Percentiles rank a stretch among this genome's conserved stretches.
These are phyloP conservation scores for Drosophila malerkotliana DNA, from an alignment of 1,140 invertebrate genomes.

Conservation along the genomic window DNA sequence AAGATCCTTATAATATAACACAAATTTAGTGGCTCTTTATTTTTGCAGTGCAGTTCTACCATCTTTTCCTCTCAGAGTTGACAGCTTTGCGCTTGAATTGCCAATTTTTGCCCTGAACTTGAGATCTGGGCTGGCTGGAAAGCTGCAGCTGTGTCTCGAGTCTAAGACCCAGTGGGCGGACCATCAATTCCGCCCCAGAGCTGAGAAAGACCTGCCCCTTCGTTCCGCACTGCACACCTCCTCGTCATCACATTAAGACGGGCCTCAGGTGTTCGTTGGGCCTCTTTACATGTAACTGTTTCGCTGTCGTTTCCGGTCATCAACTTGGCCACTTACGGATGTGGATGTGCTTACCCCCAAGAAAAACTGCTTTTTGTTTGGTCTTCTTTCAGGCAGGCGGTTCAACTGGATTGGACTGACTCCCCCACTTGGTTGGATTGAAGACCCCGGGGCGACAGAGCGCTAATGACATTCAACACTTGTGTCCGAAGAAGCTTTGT, in stretches of 20 bases:
- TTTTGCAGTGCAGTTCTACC: not conserved
- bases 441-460: constrained; percentile 68
- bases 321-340: constrained; percentile 72
- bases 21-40: not conserved
- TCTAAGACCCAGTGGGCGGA: constrained; percentile 58
- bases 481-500: constrained; percentile 42
- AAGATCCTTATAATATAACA: not conserved
- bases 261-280: constrained; percentile 57
- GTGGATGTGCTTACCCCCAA: constrained; percentile 7
- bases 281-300: constrained; percentile 54
- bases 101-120: constrained; percentile 65
- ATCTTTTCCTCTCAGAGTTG: constrained; percentile 32
- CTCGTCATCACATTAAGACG: not conserved
- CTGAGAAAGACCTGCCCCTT: constrained; percentile 17
- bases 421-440: constrained; percentile 30
- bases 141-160: constrained; percentile 51
- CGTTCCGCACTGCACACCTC: constrained; percentile 13
- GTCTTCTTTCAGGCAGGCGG: constrained; percentile 38
- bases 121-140: constrained; percentile 21
- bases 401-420: constrained; percentile 57
- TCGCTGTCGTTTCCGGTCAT: constrained; percentile 73
- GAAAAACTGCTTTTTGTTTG: constrained; percentile 44
- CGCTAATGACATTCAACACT: constrained; percentile 75
- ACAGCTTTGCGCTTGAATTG: constrained; percentile 77
- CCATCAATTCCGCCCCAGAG: constrained; percentile 62